A percentile compares a stretch with the other conserved stretches of the same genome.
Evolutionary conservation across 1,140 invertebrate species (phyloP).

Genomic region (Subanguina moxae): DNA sequence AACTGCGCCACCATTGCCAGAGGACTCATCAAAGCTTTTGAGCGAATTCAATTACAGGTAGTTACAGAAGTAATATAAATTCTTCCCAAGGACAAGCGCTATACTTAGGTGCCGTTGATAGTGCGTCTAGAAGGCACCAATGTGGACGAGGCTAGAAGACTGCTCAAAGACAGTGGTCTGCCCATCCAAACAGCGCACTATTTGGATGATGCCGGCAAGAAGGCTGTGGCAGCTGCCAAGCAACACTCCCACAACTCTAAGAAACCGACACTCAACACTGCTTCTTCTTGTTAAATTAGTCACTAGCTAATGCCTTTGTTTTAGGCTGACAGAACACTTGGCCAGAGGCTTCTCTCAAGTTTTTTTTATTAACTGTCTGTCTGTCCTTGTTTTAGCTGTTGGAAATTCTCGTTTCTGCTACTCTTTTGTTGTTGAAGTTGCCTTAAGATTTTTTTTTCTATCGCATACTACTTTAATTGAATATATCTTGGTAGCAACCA

Average conservation of each 20-base stretch:
- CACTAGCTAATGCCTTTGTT: background rate
- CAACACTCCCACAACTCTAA: slow-evolving; percentile 1
- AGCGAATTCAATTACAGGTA: slow-evolving; percentile 74
- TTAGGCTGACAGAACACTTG: no score
- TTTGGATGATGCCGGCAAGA: slow-evolving; percentile 84
- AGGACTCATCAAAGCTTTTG: slow-evolving; percentile 83
- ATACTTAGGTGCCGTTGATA: slow-evolving; percentile 67
- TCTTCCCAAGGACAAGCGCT: no score
- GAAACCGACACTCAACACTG: background rate
- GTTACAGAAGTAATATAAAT: no score
- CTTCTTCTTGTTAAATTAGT: background rate
- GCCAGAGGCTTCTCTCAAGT: no score
- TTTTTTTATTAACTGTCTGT: no score
- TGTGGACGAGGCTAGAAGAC: slow-evolving; percentile 67
- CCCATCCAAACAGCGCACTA: slow-evolving; percentile 75
- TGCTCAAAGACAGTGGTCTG: slow-evolving; percentile 77
- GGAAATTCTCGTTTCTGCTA: background rate
- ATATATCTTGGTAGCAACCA: background rate
- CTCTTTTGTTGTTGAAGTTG: background rate
- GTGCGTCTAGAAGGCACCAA: slow-evolving; percentile 87
- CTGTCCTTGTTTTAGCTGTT: background rate
- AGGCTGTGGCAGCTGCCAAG: slow-evolving; percentile 68
- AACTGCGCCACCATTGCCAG: slow-evolving; percentile 94
- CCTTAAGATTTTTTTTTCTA: background rate
- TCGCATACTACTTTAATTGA: background rate